These are phyloP conservation scores for Poeciliopsis retropinna DNA, from an alignment of 2,113 vertebrate species.

Conservation along the genomic window DNA sequence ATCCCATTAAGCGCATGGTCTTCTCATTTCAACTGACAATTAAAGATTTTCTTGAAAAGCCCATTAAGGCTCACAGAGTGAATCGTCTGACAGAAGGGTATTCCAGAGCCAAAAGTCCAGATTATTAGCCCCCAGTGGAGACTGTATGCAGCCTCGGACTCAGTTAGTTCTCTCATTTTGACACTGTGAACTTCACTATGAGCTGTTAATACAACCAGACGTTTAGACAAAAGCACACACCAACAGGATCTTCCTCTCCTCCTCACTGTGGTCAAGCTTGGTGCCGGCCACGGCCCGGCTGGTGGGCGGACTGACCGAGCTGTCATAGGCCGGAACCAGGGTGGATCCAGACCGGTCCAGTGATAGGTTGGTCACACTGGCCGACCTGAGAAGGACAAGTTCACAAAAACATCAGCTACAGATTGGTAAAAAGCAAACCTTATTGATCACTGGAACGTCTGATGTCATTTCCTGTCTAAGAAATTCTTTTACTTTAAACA, in stretches of 20 bases:
- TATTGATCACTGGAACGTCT: neutral
- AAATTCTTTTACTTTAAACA: too few species aligned
- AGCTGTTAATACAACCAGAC: neutral
- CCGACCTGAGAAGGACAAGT: constrained; percentile 80
- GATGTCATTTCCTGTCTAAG: neutral
- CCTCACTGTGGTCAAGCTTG: constrained; percentile 87
- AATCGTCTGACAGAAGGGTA: too few species aligned
- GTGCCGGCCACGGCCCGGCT: constrained; percentile 78
- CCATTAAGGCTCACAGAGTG: too few species aligned
- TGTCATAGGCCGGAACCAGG: constrained; percentile 91
- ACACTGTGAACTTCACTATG: too few species aligned
- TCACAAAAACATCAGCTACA: neutral
- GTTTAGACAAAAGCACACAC: constrained; percentile 65
- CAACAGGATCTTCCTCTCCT: constrained; percentile 97
- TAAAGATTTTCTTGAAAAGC: too few species aligned
- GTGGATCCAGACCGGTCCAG: constrained; percentile 91
- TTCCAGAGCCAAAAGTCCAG: too few species aligned
- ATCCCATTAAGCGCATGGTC: too few species aligned
- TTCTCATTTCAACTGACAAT: too few species aligned
- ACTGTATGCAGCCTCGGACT: too few species aligned
- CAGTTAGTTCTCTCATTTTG: too few species aligned
- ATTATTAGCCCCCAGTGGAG: too few species aligned
- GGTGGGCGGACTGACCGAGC: constrained; percentile 91
- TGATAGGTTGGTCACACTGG: constrained; percentile 93
- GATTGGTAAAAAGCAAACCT: neutral